These are phyloP conservation scores for Eulithis testata DNA, from an alignment of 2,888 invertebrate genomes.

Conservation along the genomic window DNA sequence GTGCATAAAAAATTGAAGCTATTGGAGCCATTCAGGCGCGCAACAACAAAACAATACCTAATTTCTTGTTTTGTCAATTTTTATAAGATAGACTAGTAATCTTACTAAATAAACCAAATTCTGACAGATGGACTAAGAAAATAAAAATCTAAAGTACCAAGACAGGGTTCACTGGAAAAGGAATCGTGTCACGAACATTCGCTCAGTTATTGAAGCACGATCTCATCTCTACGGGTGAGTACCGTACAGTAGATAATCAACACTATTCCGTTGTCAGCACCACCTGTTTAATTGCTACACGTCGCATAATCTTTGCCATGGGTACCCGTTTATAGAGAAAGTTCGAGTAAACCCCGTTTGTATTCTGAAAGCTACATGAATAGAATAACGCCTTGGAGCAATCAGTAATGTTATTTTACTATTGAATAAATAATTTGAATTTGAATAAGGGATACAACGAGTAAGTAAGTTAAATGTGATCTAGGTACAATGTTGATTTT, in stretches of 20 bases:
- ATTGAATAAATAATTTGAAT: no score
- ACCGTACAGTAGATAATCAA: slow-evolving; percentile 7
- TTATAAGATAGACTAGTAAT: no score
- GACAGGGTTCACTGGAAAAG: slow-evolving; percentile 6
- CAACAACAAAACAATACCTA: no score
- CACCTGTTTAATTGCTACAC: slow-evolving; percentile 31
- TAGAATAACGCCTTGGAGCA: no score
- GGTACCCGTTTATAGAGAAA: slow-evolving; percentile 27
- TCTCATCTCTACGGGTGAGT: neutral
- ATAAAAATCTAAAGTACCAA: slow-evolving; percentile 17
- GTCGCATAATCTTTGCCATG: slow-evolving; percentile 10
- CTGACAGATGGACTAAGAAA: neutral
- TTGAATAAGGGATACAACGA: no score
- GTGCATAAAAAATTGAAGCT: no score
- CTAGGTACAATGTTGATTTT: no score
- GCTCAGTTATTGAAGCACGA: slow-evolving; percentile 13
- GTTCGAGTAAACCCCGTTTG: slow-evolving; percentile 5
- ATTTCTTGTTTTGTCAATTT: no score
- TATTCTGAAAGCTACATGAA: neutral
- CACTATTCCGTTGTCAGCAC: slow-evolving; percentile 25
- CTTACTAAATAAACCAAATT: neutral
- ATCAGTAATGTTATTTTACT: no score
- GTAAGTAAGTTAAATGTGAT: no score
- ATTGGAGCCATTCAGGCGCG: no score
- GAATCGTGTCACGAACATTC: slow-evolving; percentile 22